Conservation (phyloP, 2,888 invertebrate species). For the Sphaerophoria taeniata region DNA sequence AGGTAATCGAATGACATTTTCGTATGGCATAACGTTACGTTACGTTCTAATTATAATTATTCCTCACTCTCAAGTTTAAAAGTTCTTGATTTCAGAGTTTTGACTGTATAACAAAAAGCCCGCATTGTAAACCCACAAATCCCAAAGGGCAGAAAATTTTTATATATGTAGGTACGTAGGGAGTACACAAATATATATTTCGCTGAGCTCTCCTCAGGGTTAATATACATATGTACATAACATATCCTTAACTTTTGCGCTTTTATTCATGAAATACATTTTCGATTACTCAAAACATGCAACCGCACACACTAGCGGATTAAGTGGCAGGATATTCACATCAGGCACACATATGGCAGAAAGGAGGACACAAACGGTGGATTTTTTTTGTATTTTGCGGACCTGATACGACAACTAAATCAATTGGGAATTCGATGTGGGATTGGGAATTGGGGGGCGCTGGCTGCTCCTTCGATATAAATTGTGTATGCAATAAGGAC, state of each 20-base stretch:
- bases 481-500: neutral
- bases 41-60: no score
- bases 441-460: neutral
- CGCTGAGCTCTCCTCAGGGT: constrained; percentile 26
- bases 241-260: constrained; percentile 59
- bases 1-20: no score
- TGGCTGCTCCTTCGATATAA: neutral
- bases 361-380: neutral
- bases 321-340: constrained; percentile 36
- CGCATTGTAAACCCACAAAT: neutral
- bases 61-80: no score
- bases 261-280: constrained; percentile 57
- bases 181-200: constrained; percentile 18
- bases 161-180: neutral
- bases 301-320: constrained; percentile 26
- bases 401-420: constrained; percentile 48
- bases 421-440: constrained; percentile 56
- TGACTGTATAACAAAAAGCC: no score
- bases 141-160: constrained; percentile 30
- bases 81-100: no score
- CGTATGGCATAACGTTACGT: no score
- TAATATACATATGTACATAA: constrained; percentile 38
- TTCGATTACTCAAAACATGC: constrained; percentile 59
- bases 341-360: neutral
- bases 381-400: constrained; percentile 26